Base-by-base conservation (phyloP, 1,140 invertebrate species). In the Pinna nobilis region DNA sequence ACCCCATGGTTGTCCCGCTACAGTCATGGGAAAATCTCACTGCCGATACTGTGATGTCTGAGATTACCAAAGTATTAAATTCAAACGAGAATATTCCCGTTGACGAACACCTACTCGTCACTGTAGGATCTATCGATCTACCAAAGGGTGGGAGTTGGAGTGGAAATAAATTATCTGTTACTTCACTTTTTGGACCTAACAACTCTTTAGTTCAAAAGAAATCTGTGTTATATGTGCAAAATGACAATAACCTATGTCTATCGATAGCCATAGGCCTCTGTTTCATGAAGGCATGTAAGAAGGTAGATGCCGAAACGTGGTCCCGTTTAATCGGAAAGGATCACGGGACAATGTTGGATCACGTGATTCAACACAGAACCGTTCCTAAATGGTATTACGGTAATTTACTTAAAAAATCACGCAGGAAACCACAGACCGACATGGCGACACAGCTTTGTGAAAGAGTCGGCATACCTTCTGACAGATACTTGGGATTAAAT, bases 41-140 rank as follows among this genome's bases (percentile, higher is more conserved):
- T 47, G 53, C 53, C 7, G 51, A 69, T 18, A 69, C 23, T 18
- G 66, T 69, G 39, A 69, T 69, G 66, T 41, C 53, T 2, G 66
- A 55, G 28, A 41, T 69, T 25, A 68, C 64, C 30, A 66, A 69
- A n/a, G 66, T 69, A 13, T 49, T 69, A 59, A 69, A 69, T 33
- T 59, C 53, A 6, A 41, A 69, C 13, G 66, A 69, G 49, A 59
- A 39, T 20, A 57, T 69, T 18, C 66, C 66, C 20, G 35, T 69
- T 3, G 66, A 69, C 39, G 53, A 55, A 47, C 51, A 55, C 20
- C 44, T 69, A 55, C 53, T 57, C 23, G 41, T 69, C 53, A 69
- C 55, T 41, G 53, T 69, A 20, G 66, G 66, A 49, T 41, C 39
- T 2, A 69, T 69, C 18, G 25, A 44, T n/a, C 28, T 69, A 49